phyloP scores from a whole-genome alignment of 2,113 vertebrate genomes.

The Brachypteracias leptosomus region DNA sequence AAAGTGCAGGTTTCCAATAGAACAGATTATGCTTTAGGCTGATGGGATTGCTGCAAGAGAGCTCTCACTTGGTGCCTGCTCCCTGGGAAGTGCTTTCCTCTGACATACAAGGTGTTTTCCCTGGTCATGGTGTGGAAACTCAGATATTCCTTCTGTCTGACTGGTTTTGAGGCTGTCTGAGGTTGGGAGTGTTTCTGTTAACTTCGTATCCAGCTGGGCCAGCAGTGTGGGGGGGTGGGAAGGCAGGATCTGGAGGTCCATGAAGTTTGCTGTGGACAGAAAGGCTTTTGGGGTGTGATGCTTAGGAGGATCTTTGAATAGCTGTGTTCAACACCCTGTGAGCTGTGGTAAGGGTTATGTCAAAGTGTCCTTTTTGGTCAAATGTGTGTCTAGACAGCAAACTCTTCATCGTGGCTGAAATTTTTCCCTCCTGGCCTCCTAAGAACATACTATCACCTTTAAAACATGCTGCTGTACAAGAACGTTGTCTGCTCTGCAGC shows the following conservation, averaged over 20 bases:
- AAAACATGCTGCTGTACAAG: not conserved
- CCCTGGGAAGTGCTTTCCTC: not conserved
- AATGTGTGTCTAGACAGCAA: slow-evolving; percentile 18
- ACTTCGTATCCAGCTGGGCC: not conserved
- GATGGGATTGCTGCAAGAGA: not conserved
- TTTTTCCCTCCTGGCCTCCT: slow-evolving; percentile 28
- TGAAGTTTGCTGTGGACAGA: not conserved
- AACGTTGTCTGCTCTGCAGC: not conserved
- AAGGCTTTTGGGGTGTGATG: not conserved
- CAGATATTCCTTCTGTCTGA: not conserved
- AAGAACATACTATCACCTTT: slow-evolving; percentile 1
- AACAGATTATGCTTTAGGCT: not conserved
- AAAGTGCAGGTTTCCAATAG: not conserved
- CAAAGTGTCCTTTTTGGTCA: not conserved
- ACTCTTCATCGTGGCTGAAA: not conserved
- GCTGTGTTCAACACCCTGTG: not conserved
- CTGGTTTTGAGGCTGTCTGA: not conserved
- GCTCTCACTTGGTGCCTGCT: not conserved
- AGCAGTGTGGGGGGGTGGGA: not conserved
- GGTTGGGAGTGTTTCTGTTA: not conserved
- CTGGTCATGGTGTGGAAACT: not conserved
- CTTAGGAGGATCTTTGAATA: not conserved
- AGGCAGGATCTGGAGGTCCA: not conserved
- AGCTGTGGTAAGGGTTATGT: not conserved
- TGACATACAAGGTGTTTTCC: accelerated